A percentile compares a stretch with the other conserved stretches of the same genome.
Conservation (phyloP, 2,797 vertebrate species). For the Sciurus vulgaris region DNA sequence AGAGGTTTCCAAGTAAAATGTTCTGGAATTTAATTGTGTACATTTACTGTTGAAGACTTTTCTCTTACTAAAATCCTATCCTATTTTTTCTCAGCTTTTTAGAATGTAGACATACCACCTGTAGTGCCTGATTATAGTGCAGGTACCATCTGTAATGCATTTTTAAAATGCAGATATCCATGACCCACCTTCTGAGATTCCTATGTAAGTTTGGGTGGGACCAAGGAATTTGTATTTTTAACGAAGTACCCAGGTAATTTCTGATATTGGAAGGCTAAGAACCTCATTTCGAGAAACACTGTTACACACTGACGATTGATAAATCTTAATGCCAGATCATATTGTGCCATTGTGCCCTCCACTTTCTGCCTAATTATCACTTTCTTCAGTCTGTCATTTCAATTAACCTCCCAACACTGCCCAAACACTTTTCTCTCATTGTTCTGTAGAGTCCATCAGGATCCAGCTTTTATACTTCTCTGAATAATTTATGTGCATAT, state of each 20-base stretch:
- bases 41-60: not conserved
- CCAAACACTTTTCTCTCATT: not conserved
- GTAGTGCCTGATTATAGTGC: not conserved
- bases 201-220: not conserved
- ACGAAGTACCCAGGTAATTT: not conserved
- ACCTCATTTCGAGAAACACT: not conserved
- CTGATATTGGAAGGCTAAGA: not conserved
- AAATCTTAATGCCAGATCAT: not conserved
- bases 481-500: not conserved
- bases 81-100: conserved; percentile 6
- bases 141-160: not conserved
- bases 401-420: not conserved
- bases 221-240: conserved; percentile 28
- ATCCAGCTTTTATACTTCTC: not conserved
- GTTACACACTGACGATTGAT: not conserved
- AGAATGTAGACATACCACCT: not conserved
- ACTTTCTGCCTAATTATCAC: not conserved
- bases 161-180: not conserved
- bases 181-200: not conserved
- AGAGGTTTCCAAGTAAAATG: not conserved
- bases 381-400: not conserved
- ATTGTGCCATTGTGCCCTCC: not conserved
- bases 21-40: not conserved
- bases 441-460: not conserved
- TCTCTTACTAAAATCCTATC: not conserved